phyloP scores from a whole-genome alignment of 64 coral and sea anemone species.

The Dendronephthya gigantea region DNA sequence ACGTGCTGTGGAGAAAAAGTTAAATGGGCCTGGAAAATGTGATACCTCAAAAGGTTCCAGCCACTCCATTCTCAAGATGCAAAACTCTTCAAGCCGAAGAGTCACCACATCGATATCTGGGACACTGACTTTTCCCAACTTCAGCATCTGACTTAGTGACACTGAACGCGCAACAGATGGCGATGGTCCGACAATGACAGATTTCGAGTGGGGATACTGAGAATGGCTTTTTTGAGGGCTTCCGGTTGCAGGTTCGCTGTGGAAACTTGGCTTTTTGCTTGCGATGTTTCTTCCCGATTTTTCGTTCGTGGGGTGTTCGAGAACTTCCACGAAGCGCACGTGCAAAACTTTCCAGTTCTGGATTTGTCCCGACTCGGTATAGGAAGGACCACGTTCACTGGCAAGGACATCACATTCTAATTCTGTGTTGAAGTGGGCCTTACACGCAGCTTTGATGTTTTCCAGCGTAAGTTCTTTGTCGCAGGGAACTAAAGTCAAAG shows the following conservation, averaged over 20 bases:
- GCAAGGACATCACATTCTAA: slow-evolving; percentile 24
- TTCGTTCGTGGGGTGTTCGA: background rate
- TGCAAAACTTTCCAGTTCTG: slow-evolving; percentile 35
- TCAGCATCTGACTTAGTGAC: background rate
- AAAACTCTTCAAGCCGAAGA: slow-evolving; percentile 7
- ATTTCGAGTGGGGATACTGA: background rate
- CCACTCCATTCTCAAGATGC: slow-evolving; percentile 11
- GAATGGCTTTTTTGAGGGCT: background rate
- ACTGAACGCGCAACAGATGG: background rate
- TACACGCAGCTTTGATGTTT: too few relatives aligned
- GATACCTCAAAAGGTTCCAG: background rate
- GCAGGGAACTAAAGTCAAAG: too few relatives aligned
- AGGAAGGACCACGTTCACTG: too few relatives aligned
- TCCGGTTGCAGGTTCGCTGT: background rate
- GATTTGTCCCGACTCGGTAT: background rate
- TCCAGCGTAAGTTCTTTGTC: too few relatives aligned
- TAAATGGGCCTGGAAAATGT: too few relatives aligned
- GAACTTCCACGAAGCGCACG: slow-evolving; percentile 28
- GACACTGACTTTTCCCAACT: background rate
- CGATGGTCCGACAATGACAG: too few relatives aligned
- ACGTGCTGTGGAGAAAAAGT: too few relatives aligned
- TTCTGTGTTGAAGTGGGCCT: too few relatives aligned
- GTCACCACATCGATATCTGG: background rate
- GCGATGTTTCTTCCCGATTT: background rate
- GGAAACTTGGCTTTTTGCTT: background rate